phyloP scores from a whole-genome alignment of 2,113 vertebrate genomes.

The Pantherophis guttatus region DNA sequence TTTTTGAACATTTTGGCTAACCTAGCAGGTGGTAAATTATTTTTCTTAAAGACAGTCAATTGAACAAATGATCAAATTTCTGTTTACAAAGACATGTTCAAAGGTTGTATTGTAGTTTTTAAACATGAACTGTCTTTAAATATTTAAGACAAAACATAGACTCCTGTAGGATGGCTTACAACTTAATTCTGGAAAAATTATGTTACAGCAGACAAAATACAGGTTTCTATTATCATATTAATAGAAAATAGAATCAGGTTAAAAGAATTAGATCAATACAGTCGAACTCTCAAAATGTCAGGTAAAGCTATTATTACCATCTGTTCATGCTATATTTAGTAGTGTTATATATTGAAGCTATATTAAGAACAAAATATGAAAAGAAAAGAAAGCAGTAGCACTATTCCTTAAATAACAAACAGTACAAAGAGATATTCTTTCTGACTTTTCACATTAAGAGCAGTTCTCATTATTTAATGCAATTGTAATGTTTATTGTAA shows the following conservation, averaged over 20 bases:
- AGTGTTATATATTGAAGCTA: background rate
- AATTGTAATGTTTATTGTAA: background rate
- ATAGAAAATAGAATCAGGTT: background rate
- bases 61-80: constrained; percentile 54
- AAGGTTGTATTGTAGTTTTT: constrained; percentile 27
- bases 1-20: no score
- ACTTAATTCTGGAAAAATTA: constrained; percentile 6
- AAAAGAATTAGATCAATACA: background rate
- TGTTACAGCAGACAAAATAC: background rate
- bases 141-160: background rate
- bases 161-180: background rate
- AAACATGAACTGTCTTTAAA: constrained; percentile 42
- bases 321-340: background rate
- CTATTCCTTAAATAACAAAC: background rate
- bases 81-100: constrained; percentile 47
- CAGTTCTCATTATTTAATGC: background rate
- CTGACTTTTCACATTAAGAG: background rate
- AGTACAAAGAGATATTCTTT: background rate
- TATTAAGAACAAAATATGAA: background rate
- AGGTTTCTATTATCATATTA: background rate
- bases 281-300: background rate
- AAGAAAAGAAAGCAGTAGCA: background rate
- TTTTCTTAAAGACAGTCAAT: constrained; percentile 51
- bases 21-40: background rate
- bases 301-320: background rate